These are phyloP conservation scores for Rutilus rutilus DNA, from an alignment of 2,113 vertebrate species.

Conservation along the genomic window DNA sequence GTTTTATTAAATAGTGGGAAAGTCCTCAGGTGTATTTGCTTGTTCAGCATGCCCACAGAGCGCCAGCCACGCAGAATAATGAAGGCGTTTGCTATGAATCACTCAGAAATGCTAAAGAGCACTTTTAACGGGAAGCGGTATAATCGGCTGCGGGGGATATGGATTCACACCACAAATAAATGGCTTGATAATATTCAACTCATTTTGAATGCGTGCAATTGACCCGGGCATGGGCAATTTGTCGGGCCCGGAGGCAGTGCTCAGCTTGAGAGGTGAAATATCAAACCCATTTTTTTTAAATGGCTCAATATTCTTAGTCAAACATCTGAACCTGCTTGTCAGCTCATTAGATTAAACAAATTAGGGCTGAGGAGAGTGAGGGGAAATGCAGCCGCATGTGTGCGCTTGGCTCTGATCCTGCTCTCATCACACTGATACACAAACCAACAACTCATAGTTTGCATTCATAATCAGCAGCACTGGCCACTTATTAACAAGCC, in stretches of 20 bases:
- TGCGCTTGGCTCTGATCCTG: constrained; percentile 16
- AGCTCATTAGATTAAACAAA: constrained; percentile 72
- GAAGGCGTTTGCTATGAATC: constrained; percentile 62
- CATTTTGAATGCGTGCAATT: constrained; percentile 68
- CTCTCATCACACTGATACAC: not conserved
- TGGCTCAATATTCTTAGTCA: constrained; percentile 64
- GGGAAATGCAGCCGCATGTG: constrained; percentile 29
- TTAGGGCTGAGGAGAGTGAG: constrained; percentile 45
- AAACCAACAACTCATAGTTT: not conserved
- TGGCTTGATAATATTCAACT: constrained; percentile 72
- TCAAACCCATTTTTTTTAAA: constrained; percentile 52
- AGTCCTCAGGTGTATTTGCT: constrained; percentile 38
- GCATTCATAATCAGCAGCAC: constrained; percentile 22
- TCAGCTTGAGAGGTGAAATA: constrained; percentile 49
- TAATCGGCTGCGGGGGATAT: constrained; percentile 64
- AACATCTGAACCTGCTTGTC: constrained; percentile 65
- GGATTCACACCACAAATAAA: constrained; percentile 71
- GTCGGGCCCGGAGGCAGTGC: constrained; percentile 53
- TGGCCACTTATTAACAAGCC: not conserved
- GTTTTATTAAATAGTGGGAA: constrained; percentile 35
- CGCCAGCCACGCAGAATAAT: constrained; percentile 64
- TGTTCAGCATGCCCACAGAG: constrained; percentile 26
- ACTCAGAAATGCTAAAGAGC: constrained; percentile 65
- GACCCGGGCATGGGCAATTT: constrained; percentile 66
- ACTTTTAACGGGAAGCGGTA: constrained; percentile 60